Base-by-base conservation (phyloP, 2,888 invertebrate genomes). In the Myathropa florea region DNA sequence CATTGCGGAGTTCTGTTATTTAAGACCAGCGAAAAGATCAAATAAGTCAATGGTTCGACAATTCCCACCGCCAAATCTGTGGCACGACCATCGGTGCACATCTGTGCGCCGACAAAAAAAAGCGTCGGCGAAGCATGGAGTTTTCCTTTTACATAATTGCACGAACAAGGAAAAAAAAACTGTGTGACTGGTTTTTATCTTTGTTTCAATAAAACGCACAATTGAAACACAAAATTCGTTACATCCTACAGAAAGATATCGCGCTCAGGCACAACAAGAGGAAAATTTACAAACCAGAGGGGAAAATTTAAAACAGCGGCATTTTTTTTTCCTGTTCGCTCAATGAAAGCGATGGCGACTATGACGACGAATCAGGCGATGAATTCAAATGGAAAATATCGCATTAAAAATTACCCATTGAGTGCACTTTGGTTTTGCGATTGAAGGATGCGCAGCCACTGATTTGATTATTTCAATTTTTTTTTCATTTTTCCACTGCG, bases 381-480 rank as follows among this genome's bases (percentile, higher is more conserved):
- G 81, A 88, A 89, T 85, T 88, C 89, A 75, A 88, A 85, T 85
- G 89, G 88, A 89, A 89, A 89, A 89, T 88, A 89, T 89, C 89
- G 88, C 88, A 89, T 89, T 89, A 89, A 89, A 89, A 87, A 89
- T 88, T 89, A 89, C 89, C 88, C 87, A 88, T 79, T 88, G 88
- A 89, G 88, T 89, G 89, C 89, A 89, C 88, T 88, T 88, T 71
- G 70, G 68, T 78, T 82, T 68, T 78, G 70, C 70, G 70, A 78
- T 78, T 86, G 78, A 86, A 86, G 83, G 86, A 86, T 86, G 73
- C 75, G 67, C 78, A 83, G 77, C 70, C 73, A 84, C 68, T 80
- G 86, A 73, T 83, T 72, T 77, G 67, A 79, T 79, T 80, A 33
- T 63, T 72, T 76, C 55, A 55, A 6, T 67, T 76, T 76, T 55